These are phyloP conservation scores for Thalpophila matura DNA, from an alignment of 2,888 invertebrate species.

Conservation along the genomic window DNA sequence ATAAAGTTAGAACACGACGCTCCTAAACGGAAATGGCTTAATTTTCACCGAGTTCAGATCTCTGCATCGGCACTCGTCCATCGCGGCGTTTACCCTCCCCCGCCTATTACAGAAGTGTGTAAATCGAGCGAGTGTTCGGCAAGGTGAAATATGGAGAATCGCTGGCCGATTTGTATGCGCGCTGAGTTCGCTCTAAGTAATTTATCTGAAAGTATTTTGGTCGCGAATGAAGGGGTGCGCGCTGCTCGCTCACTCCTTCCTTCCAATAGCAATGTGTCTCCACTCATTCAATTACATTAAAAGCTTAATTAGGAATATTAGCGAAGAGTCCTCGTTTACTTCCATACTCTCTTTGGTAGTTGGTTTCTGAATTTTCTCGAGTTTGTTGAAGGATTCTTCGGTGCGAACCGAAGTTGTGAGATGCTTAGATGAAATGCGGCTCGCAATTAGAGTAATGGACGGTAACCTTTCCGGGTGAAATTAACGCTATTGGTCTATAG, in stretches of 20 bases:
- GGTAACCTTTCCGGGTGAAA: slow-evolving; percentile 83
- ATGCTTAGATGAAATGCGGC: slow-evolving; percentile 88
- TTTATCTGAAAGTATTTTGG: slow-evolving; percentile 88
- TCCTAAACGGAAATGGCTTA: slow-evolving; percentile 83
- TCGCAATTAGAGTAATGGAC: slow-evolving; percentile 90
- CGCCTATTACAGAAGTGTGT: slow-evolving; percentile 80
- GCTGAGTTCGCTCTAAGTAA: slow-evolving; percentile 83
- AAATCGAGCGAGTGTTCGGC: slow-evolving; percentile 82
- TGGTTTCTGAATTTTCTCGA: slow-evolving; percentile 84
- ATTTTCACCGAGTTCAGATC: slow-evolving; percentile 79
- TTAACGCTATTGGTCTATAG: slow-evolving; percentile 87
- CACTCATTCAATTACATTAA: slow-evolving; percentile 89
- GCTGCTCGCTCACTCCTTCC: slow-evolving; percentile 68
- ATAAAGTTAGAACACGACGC: slow-evolving; percentile 80
- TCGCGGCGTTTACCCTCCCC: slow-evolving; percentile 67
- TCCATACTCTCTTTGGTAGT: slow-evolving; percentile 85
- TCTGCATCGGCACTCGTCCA: slow-evolving; percentile 71
- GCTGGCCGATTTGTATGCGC: slow-evolving; percentile 87
- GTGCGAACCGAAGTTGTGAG: slow-evolving; percentile 83
- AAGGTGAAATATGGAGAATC: slow-evolving; percentile 86
- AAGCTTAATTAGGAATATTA: slow-evolving; percentile 90
- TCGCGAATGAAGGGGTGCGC: slow-evolving; percentile 75
- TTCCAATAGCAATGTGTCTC: slow-evolving; percentile 84
- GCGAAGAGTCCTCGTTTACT: slow-evolving; percentile 84
- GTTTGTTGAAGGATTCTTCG: slow-evolving; percentile 84